Base-by-base conservation (phyloP, 2,113 vertebrate species). In the Lutjanus erythropterus region DNA sequence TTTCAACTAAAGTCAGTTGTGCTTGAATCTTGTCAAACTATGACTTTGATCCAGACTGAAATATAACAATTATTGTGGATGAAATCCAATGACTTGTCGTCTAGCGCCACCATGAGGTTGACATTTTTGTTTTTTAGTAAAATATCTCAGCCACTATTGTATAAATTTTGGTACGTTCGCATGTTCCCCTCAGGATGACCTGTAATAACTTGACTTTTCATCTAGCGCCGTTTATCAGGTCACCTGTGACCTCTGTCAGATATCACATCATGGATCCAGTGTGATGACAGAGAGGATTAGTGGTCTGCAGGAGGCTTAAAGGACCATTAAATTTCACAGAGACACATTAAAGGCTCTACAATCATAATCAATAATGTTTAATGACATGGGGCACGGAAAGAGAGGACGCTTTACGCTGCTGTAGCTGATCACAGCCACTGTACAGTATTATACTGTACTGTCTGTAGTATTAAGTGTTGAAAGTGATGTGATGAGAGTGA, bases 301-400 rank as follows among this genome's bases (percentile, higher is more conserved):
- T 65, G 61, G 31, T 58, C 31, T 39, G 56, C 70, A 33, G 42
- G 42, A 78, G 73, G 79, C 64, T 88, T 86, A 84, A 61, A 75
- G 71, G 70, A 60, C 79, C 88, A 85, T 89, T 81, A 70, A 4
- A 84, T 83, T 80, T 83, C 52, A 72, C 60, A 11, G 47, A 80
- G 82, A 81, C 80, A 75, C 71, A 78, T 80, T 79, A 87, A 71
- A 84, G 66, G n/a, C 52, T 69, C 58, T 53, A 27, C 75, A 80
- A 44, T 86, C 81, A 59, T 85, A 76, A 86, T 90, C 86, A 90
- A 85, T 91, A 81, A 83, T 41, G 64, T 79, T 87, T 85, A 86
- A 86, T 81, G 83, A 46, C 75, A 78, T 65, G 67, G 61, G 66
- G 67, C 46, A 47, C 31, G 52, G 61, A 44, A 31, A 61, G 67